These are phyloP conservation scores for Ernsta delagoae DNA, from an alignment of 2,888 invertebrate genomes.

Conservation along the genomic window DNA sequence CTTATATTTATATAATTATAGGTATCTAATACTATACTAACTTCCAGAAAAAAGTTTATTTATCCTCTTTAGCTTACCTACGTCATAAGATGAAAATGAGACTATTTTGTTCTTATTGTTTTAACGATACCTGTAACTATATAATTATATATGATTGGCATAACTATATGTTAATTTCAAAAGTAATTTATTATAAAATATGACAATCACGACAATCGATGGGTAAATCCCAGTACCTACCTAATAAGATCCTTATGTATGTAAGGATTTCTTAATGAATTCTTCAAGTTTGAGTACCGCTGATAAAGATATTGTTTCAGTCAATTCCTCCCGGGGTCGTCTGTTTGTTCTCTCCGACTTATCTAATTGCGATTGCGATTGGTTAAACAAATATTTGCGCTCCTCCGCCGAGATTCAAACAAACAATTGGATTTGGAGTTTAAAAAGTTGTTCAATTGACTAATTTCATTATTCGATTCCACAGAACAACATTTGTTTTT, in stretches of 20 bases:
- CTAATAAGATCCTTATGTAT: neutral
- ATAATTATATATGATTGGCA: too few species aligned
- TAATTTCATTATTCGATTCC: constrained; percentile 14
- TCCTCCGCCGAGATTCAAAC: constrained; percentile 16
- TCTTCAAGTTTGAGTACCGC: constrained; percentile 15
- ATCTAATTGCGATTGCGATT: constrained; percentile 49
- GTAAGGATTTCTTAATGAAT: neutral
- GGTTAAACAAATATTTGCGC: constrained; percentile 49
- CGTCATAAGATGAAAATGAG: too few species aligned
- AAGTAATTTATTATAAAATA: too few species aligned
- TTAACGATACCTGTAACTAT: too few species aligned
- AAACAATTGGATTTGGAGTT: constrained; percentile 31
- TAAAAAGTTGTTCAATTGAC: constrained; percentile 22
- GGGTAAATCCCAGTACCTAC: too few species aligned
- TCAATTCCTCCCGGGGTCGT: constrained; percentile 32
- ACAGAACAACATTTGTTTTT: neutral
- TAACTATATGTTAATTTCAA: too few species aligned
- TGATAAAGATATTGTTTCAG: constrained; percentile 46
- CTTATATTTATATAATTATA: too few species aligned
- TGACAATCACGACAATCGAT: too few species aligned
- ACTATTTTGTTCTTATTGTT: too few species aligned
- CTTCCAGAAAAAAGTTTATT: too few species aligned
- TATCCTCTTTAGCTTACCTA: too few species aligned
- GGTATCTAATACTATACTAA: too few species aligned
- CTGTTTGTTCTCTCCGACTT: constrained; percentile 41